Evolutionary conservation across 92 coral and sea anemone species (phyloP).

Genomic region (Zoanthus gigantus): DNA sequence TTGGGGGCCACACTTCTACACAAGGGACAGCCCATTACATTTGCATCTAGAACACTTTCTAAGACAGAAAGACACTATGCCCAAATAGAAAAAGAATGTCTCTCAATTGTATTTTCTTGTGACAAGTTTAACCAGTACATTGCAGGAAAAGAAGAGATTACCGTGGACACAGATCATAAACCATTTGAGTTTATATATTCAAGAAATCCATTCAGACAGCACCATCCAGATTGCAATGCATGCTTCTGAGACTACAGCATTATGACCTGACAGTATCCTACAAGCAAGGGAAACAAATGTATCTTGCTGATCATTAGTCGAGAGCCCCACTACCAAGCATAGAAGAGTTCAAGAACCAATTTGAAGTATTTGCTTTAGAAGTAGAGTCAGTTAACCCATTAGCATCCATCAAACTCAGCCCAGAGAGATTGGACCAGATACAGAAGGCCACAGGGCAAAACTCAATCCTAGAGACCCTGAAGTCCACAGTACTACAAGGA

Average conservation of each 20-base stretch:
- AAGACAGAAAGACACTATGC: slow-evolving; percentile 29
- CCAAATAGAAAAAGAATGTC: slow-evolving; percentile 33
- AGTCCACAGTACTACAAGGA: too few relatives aligned
- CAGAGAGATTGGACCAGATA: too few relatives aligned
- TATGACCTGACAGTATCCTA: slow-evolving; percentile 13
- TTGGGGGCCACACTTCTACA: slow-evolving; percentile 35
- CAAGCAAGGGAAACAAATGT: slow-evolving; percentile 32
- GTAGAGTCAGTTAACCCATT: too few relatives aligned
- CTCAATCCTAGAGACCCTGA: too few relatives aligned
- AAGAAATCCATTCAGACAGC: slow-evolving; percentile 31
- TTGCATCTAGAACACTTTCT: slow-evolving; percentile 43
- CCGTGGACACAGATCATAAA: slow-evolving; percentile 31
- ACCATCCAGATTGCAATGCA: slow-evolving; percentile 38
- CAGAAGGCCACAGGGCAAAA: too few relatives aligned
- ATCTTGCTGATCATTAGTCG: slow-evolving; percentile 3
- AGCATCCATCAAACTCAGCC: too few relatives aligned
- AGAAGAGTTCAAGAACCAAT: too few relatives aligned
- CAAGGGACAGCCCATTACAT: slow-evolving; percentile 43
- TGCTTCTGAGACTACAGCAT: slow-evolving; percentile 32
- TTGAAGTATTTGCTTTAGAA: too few relatives aligned
- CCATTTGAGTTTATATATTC: slow-evolving; percentile 16
- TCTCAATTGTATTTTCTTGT: slow-evolving; percentile 29
- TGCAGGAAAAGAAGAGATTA: slow-evolving; percentile 18
- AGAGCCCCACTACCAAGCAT: too few relatives aligned
- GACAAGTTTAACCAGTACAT: slow-evolving; percentile 24